Conservation (phyloP, 1,140 invertebrate species). For the Littorina saxatilis region DNA sequence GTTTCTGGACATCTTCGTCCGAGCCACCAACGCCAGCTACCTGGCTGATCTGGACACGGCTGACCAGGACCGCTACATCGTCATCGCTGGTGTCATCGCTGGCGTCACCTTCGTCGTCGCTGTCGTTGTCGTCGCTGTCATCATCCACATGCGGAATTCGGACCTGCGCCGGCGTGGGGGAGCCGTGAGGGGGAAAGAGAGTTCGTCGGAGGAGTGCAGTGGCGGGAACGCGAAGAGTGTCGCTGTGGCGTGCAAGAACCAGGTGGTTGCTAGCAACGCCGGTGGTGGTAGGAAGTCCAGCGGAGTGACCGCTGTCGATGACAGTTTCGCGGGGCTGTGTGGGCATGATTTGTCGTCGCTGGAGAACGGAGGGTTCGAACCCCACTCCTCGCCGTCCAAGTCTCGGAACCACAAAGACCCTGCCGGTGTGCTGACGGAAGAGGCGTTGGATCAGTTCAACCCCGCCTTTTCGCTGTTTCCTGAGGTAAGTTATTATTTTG, state of each 20-base stretch:
- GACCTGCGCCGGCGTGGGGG: slow-evolving; percentile 11
- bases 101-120: slow-evolving; percentile 43
- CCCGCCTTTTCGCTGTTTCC: not conserved
- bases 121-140: slow-evolving; percentile 43
- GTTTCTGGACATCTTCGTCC: slow-evolving; percentile 30
- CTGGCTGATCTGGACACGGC: not conserved
- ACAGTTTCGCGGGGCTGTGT: not conserved
- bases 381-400: not conserved
- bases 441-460: slow-evolving; percentile 15
- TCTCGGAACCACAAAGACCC: not conserved
- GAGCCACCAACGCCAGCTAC: slow-evolving; percentile 38
- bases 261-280: too few species aligned
- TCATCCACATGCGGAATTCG: slow-evolving; percentile 35
- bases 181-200: not conserved
- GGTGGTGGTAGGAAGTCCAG: not conserved
- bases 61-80: slow-evolving; percentile 33
- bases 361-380: not conserved
- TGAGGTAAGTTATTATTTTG: slow-evolving; percentile 26
- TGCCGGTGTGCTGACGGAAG: not conserved
- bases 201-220: not conserved
- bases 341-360: not conserved
- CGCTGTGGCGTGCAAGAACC: not conserved
- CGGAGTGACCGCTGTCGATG: not conserved
- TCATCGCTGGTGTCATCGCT: slow-evolving; percentile 44
- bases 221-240: not conserved